Evolutionary conservation across 2,113 vertebrate species (phyloP).

Genomic region (Oryzias javanicus): DNA sequence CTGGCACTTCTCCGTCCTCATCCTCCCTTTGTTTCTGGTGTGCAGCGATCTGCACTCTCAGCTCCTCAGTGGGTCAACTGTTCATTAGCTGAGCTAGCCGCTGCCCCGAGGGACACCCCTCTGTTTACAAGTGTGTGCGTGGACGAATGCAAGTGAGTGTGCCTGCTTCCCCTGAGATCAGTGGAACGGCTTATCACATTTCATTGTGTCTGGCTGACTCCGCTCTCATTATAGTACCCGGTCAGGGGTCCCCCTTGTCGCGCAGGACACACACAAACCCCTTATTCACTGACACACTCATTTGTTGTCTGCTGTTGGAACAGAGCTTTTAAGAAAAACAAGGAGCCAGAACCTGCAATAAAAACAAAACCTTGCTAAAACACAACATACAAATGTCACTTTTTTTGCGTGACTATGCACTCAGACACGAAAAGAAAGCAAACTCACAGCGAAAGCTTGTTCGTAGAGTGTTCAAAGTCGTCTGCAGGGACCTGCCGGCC

Average conservation of each 20-base stretch:
- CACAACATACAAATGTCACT: slow-evolving; percentile 45
- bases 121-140: slow-evolving; percentile 34
- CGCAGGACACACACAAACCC: slow-evolving; percentile 38
- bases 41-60: slow-evolving; percentile 55
- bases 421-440: slow-evolving; percentile 9
- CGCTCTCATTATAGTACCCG: slow-evolving; percentile 69
- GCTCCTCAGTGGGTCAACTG: slow-evolving; percentile 73
- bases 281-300: slow-evolving; percentile 12
- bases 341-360: slow-evolving; percentile 25
- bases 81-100: slow-evolving; percentile 71
- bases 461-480: slow-evolving; percentile 80
- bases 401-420: slow-evolving; percentile 16
- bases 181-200: slow-evolving; percentile 68
- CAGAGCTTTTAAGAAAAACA: slow-evolving; percentile 11
- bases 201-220: slow-evolving; percentile 72
- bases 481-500: slow-evolving; percentile 83
- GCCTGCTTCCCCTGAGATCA: slow-evolving; percentile 46
- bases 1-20: slow-evolving; percentile 17
- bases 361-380: slow-evolving; percentile 37
- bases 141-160: slow-evolving; percentile 20
- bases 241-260: slow-evolving; percentile 63
- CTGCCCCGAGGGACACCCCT: slow-evolving; percentile 61
- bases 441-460: slow-evolving; percentile 90
- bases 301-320: slow-evolving; percentile 14
- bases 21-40: slow-evolving; percentile 43